Evolutionary conservation across 2,888 invertebrate genomes (phyloP).

Genomic region (Corythucha ciliata): DNA sequence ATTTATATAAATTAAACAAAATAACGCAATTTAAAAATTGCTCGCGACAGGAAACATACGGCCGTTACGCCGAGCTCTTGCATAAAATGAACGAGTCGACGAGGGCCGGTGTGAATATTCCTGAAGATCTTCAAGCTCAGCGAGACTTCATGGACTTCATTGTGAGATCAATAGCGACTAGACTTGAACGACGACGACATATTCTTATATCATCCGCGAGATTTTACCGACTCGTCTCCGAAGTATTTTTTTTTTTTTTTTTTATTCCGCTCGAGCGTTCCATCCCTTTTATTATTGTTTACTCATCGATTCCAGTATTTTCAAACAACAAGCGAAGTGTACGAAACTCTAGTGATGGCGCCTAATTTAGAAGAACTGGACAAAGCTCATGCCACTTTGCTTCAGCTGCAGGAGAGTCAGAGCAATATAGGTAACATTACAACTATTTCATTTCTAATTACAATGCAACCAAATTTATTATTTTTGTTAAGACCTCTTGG

Average conservation of each 20-base stretch:
- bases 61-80: slow-evolving; percentile 64
- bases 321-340: slow-evolving; percentile 56
- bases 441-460: neutral
- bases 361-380: slow-evolving; percentile 50
- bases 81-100: slow-evolving; percentile 58
- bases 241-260: slow-evolving; percentile 43
- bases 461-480: neutral
- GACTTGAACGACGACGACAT: slow-evolving; percentile 62
- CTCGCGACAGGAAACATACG: slow-evolving; percentile 56
- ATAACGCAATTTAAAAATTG: neutral
- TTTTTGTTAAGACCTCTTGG: slow-evolving; percentile 49
- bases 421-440: slow-evolving; percentile 47
- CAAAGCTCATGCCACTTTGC: slow-evolving; percentile 48
- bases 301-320: slow-evolving; percentile 47
- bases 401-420: slow-evolving; percentile 53
- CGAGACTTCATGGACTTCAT: slow-evolving; percentile 75
- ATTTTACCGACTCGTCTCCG: slow-evolving; percentile 65
- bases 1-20: neutral
- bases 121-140: slow-evolving; percentile 58
- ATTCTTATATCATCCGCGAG: slow-evolving; percentile 63
- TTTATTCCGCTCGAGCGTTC: neutral
- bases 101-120: slow-evolving; percentile 40
- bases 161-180: slow-evolving; percentile 63
- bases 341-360: slow-evolving; percentile 56
- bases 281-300: neutral